Percentiles rank a stretch among this genome's conserved stretches.
Evolutionary conservation across 1,140 invertebrate genomes (phyloP).

Genomic region (Meloidogyne floridensis): DNA sequence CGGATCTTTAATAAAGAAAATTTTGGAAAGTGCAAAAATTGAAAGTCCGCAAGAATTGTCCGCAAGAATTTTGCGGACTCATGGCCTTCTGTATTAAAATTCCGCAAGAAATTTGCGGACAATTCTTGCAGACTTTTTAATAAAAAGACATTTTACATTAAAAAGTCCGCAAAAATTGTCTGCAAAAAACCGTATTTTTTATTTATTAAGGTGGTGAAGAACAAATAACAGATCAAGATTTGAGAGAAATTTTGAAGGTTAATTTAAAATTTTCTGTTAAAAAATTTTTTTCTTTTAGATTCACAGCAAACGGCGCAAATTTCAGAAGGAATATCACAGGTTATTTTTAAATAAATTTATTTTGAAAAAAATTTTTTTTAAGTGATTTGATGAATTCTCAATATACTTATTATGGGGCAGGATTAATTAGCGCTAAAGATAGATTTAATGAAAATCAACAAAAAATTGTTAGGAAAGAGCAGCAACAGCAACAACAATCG

Average conservation of each 20-base stretch:
- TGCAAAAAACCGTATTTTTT: not conserved
- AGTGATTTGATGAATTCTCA: slow-evolving; percentile 50
- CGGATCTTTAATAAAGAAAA: too few relatives aligned
- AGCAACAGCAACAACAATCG: not conserved
- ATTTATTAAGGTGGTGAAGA: slow-evolving; percentile 40
- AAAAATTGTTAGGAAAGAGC: slow-evolving; percentile 18
- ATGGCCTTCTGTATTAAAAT: too few relatives aligned
- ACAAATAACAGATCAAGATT: slow-evolving; percentile 48
- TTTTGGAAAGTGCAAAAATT: too few relatives aligned
- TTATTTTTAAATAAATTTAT: not conserved
- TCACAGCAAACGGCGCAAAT: slow-evolving; percentile 46
- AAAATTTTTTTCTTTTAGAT: slow-evolving; percentile 34
- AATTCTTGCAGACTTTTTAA: not conserved
- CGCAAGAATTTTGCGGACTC: too few relatives aligned
- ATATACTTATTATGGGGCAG: slow-evolving; percentile 58
- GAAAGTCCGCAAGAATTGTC: too few relatives aligned
- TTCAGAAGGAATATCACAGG: slow-evolving; percentile 54
- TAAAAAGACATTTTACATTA: too few relatives aligned
- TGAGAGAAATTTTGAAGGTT: slow-evolving; percentile 45
- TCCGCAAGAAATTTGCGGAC: not conserved
- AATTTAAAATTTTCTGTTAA: not conserved
- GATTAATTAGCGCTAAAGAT: slow-evolving; percentile 47
- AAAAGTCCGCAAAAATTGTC: too few relatives aligned
- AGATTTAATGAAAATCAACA: slow-evolving; percentile 50
- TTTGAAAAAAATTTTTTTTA: not conserved